phyloP scores from a whole-genome alignment of 2,888 invertebrate species.

The Drosophila rubida region DNA sequence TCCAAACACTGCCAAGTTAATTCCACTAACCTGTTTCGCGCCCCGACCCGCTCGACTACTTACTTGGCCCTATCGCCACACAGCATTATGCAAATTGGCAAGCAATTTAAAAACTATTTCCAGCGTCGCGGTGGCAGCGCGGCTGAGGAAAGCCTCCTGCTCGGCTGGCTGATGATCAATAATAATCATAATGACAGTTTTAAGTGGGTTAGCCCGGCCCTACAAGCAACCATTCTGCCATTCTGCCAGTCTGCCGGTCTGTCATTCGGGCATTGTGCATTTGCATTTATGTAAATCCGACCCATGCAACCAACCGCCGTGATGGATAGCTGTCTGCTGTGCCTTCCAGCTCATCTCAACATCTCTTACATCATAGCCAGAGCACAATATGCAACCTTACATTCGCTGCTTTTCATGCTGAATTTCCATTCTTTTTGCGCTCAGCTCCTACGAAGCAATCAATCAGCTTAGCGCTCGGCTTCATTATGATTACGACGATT shows the following conservation, averaged over 20 bases:
- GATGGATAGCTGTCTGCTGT: slow-evolving; percentile 69
- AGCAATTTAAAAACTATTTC: slow-evolving; percentile 54
- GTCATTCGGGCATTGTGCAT: slow-evolving; percentile 24
- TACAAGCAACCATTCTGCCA: slow-evolving; percentile 30
- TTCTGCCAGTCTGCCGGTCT: slow-evolving; percentile 26
- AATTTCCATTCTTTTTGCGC: slow-evolving; percentile 25
- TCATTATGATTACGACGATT: slow-evolving; percentile 75
- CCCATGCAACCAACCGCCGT: slow-evolving; percentile 38
- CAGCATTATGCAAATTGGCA: slow-evolving; percentile 61
- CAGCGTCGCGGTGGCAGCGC: background rate
- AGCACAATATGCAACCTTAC: slow-evolving; percentile 35
- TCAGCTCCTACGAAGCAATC: slow-evolving; percentile 58
- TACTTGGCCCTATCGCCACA: slow-evolving; percentile 43
- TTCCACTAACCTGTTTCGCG: slow-evolving; percentile 70
- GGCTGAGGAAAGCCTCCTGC: background rate
- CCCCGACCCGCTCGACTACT: slow-evolving; percentile 20
- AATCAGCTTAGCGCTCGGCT: slow-evolving; percentile 73
- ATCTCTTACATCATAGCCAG: slow-evolving; percentile 62
- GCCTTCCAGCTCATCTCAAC: slow-evolving; percentile 10
- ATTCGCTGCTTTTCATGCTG: slow-evolving; percentile 30
- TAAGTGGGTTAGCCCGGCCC: slow-evolving; percentile 72
- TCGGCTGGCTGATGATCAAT: slow-evolving; percentile 65
- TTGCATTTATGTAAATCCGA: slow-evolving; percentile 61
- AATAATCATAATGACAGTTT: slow-evolving; percentile 79
- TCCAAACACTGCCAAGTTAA: slow-evolving; percentile 74